Evolutionary conservation across 1,140 invertebrate species (phyloP).

Genomic region (Drosophila ficusphila): DNA sequence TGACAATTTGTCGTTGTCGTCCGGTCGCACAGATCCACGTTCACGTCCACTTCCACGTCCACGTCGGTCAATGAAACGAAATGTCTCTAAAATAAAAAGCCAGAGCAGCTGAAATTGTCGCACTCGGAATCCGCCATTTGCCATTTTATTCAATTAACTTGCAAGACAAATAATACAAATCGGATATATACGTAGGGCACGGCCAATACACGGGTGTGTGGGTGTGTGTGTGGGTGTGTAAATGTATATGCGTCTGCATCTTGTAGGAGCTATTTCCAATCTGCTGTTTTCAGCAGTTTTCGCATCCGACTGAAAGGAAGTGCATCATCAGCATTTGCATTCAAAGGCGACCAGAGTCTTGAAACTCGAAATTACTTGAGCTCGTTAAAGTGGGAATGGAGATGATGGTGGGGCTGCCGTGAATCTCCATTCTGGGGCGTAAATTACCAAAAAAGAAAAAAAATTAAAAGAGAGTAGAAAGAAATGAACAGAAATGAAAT

Average conservation of each 20-base stretch:
- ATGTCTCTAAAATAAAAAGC: constrained; percentile 77
- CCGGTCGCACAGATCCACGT: constrained; percentile 5
- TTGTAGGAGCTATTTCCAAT: constrained; percentile 77
- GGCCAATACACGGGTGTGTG: constrained; percentile 3
- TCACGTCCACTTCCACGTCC: constrained; percentile 14
- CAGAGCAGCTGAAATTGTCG: constrained; percentile 71
- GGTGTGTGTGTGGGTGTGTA: neutral
- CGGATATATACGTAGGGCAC: constrained; percentile 32
- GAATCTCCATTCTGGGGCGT: constrained; percentile 35
- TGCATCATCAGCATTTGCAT: constrained; percentile 79
- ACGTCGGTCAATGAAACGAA: constrained; percentile 53
- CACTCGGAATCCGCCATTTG: constrained; percentile 60
- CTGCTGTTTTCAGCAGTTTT: constrained; percentile 66
- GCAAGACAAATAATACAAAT: constrained; percentile 78
- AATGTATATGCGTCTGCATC: constrained; percentile 20
- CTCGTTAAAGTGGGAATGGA: constrained; percentile 40
- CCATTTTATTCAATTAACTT: constrained; percentile 81
- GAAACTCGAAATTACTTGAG: constrained; percentile 75
- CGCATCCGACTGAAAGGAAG: constrained; percentile 63
- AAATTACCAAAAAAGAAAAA: constrained; percentile 71
- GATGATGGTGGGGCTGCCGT: constrained; percentile 11
- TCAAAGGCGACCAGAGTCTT: constrained; percentile 46
- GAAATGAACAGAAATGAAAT: constrained; percentile 48
- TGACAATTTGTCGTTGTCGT: constrained; percentile 76
- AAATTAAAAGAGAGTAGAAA: neutral